Conservation (phyloP, 1,140 invertebrate genomes). For the Ips typographus region DNA sequence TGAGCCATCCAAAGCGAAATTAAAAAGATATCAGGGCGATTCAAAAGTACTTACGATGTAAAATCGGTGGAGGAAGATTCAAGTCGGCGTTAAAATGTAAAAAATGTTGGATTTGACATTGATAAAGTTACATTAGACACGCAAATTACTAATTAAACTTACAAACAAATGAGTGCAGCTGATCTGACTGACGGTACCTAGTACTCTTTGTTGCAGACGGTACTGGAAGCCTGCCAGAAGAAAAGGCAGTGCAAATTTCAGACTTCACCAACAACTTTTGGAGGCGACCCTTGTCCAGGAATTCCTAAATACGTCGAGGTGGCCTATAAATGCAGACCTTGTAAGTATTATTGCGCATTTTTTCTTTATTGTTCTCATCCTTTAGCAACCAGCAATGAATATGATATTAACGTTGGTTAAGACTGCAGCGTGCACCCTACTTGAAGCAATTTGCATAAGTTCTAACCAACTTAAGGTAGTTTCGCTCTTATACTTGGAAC, state of each 20-base stretch:
- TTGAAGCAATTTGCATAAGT: no score
- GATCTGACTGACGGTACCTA: slow-evolving; percentile 60
- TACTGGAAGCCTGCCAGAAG: slow-evolving; percentile 89
- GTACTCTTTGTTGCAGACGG: slow-evolving; percentile 90
- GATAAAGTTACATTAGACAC: no score
- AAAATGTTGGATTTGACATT: no score
- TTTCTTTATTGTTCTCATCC: not conserved
- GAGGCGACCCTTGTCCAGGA: slow-evolving; percentile 83
- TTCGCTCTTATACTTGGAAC: no score
- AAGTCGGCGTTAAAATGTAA: no score
- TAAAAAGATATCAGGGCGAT: slow-evolving; percentile 29
- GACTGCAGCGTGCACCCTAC: no score
- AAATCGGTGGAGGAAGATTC: not conserved
- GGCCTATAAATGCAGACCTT: slow-evolving; percentile 91
- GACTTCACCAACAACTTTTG: slow-evolving; percentile 76
- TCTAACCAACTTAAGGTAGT: no score
- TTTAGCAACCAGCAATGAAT: no score
- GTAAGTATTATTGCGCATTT: slow-evolving; percentile 65
- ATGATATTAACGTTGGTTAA: no score
- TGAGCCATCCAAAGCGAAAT: slow-evolving; percentile 14
- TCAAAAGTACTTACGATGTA: slow-evolving; percentile 26
- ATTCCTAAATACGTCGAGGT: slow-evolving; percentile 87
- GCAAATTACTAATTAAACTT: no score
- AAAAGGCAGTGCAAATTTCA: slow-evolving; percentile 85
- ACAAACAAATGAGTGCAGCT: slow-evolving; percentile 35